Evolutionary conservation across 2,797 vertebrate species (phyloP).

Genomic region (Poecilia gillii): DNA sequence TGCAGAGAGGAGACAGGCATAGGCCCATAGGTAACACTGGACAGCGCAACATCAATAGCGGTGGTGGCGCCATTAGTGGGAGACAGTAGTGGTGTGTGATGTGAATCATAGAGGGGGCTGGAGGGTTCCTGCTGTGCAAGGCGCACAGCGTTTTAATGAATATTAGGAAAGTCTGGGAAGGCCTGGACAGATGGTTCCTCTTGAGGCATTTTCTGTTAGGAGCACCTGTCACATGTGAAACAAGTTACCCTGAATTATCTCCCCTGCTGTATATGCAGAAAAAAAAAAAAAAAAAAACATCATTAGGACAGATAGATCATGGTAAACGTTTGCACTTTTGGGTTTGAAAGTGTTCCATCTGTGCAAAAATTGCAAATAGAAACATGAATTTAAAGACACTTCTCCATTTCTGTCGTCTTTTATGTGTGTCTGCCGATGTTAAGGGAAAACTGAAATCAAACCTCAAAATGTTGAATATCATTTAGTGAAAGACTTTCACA

Average conservation of each 20-base stretch:
- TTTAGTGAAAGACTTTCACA: too few species aligned
- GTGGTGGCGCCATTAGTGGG: constrained; percentile 66
- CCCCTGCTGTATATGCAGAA: constrained; percentile 18
- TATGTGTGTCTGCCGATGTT: not conserved
- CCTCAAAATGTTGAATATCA: not conserved
- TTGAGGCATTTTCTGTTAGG: constrained; percentile 61
- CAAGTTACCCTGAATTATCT: constrained; percentile 57
- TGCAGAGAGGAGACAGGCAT: constrained; percentile 29
- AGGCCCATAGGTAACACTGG: constrained; percentile 49
- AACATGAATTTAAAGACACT: not conserved
- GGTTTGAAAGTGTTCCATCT: not conserved
- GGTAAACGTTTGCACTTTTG: not conserved
- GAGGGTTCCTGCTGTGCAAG: constrained; percentile 37
- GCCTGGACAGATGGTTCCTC: constrained; percentile 69
- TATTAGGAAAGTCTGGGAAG: constrained; percentile 54
- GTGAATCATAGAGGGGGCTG: constrained; percentile 55
- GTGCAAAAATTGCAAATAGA: not conserved
- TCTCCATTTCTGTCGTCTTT: not conserved
- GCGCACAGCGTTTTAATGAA: constrained; percentile 62
- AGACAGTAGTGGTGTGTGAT: constrained; percentile 59
- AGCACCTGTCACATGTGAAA: constrained; percentile 66
- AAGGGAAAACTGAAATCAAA: not conserved
- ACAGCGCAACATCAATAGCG: constrained; percentile 52
- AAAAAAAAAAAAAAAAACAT: constrained; percentile 10
- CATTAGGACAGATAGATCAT: constrained; percentile 7